These are phyloP conservation scores for Muntiacus reevesi DNA, from an alignment of 2,113 vertebrate genomes.

Conservation along the genomic window DNA sequence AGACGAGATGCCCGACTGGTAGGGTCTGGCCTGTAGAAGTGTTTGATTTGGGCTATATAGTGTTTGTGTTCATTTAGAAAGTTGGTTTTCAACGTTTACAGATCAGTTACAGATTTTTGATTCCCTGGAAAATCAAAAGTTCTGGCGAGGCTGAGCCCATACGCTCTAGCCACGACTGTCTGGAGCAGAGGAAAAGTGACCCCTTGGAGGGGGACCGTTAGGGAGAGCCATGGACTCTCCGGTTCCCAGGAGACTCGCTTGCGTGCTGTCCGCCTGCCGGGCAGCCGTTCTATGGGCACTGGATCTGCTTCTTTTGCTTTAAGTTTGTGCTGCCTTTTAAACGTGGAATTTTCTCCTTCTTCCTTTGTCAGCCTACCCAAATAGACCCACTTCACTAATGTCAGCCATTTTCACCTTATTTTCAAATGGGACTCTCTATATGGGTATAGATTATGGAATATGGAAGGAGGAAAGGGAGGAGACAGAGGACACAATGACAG, in stretches of 20 bases:
- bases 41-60: background rate
- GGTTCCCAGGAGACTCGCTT: background rate
- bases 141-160: background rate
- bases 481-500: background rate
- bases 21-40: background rate
- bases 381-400: background rate
- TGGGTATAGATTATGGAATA: background rate
- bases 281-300: background rate
- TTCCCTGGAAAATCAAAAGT: conserved; percentile 1
- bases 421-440: background rate
- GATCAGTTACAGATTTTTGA: background rate
- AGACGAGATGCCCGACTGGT: background rate
- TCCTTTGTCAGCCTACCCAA: background rate
- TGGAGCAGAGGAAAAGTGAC: background rate
- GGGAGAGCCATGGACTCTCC: background rate
- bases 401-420: background rate
- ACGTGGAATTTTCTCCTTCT: background rate
- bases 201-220: too few relatives aligned
- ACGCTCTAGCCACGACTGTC: background rate
- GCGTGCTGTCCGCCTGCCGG: background rate
- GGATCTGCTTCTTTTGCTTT: background rate
- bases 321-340: background rate
- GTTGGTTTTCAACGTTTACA: background rate
- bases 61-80: background rate
- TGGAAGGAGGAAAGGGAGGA: background rate